Evolutionary conservation across 1,140 invertebrate genomes (phyloP).

Genomic region (Diorhabda sublineata): DNA sequence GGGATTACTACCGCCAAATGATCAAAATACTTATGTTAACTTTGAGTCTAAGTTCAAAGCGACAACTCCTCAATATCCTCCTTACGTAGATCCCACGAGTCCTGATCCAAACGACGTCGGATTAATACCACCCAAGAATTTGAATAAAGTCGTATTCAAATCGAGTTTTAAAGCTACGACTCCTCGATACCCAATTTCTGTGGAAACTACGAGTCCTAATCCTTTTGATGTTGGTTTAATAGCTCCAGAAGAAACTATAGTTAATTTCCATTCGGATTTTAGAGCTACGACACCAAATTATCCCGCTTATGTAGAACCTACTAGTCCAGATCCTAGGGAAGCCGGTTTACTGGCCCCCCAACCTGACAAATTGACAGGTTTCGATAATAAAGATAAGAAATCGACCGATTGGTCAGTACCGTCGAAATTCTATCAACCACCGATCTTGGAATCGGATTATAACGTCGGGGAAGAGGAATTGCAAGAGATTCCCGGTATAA

Average conservation of each 20-base stretch:
- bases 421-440: slow-evolving; percentile 30
- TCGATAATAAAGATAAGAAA: not conserved
- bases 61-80: slow-evolving; percentile 37
- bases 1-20: slow-evolving; percentile 25
- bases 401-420: slow-evolving; percentile 10
- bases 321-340: slow-evolving; percentile 27
- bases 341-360: not conserved
- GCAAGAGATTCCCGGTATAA: slow-evolving; percentile 19
- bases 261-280: slow-evolving; percentile 4
- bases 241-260: slow-evolving; percentile 7
- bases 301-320: slow-evolving; percentile 32
- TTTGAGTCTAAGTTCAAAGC: slow-evolving; percentile 35
- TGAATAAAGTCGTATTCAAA: slow-evolving; percentile 20
- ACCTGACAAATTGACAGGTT: not conserved
- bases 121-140: slow-evolving; percentile 21
- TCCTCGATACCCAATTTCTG: slow-evolving; percentile 34
- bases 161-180: slow-evolving; percentile 37
- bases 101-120: slow-evolving; percentile 29
- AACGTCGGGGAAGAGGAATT: slow-evolving; percentile 15
- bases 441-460: slow-evolving; percentile 28
- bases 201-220: slow-evolving; percentile 31
- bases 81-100: slow-evolving; percentile 30
- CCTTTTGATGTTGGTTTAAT: slow-evolving; percentile 29
- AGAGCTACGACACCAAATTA: slow-evolving; percentile 38
- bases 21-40: slow-evolving; percentile 18